Conservation (phyloP, 1,140 invertebrate species). For the Gyrodactylus bullatarudis region DNA sequence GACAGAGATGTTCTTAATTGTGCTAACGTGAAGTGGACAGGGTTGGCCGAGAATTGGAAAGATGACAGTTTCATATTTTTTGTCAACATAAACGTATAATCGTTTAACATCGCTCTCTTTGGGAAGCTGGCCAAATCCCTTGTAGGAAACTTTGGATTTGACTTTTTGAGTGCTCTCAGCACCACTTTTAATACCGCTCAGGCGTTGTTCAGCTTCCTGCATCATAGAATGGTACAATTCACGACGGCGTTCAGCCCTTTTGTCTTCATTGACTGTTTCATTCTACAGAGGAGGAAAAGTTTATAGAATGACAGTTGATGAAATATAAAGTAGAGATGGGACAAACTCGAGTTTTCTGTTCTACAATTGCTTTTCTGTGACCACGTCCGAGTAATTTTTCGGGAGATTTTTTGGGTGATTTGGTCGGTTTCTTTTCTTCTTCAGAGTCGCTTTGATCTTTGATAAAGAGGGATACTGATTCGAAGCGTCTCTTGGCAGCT, state of each 20-base stretch:
- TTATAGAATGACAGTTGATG: constrained; percentile 6
- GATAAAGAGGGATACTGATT: neutral
- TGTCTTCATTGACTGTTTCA: constrained; percentile 78
- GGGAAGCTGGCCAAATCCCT: constrained; percentile 57
- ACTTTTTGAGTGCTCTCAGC: constrained; percentile 30
- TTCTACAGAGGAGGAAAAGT: constrained; percentile 20
- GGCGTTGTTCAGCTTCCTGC: neutral
- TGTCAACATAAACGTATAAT: constrained; percentile 73
- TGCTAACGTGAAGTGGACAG: constrained; percentile 89
- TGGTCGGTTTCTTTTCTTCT: constrained; percentile 31
- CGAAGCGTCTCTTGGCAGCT: neutral
- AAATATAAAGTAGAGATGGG: neutral
- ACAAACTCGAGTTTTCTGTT: constrained; percentile 46
- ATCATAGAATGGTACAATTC: constrained; percentile 21
- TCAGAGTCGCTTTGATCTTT: constrained; percentile 25
- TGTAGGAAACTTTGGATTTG: constrained; percentile 42
- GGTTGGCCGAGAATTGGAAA: constrained; percentile 71
- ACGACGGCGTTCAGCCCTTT: constrained; percentile 42
- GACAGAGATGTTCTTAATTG: constrained; percentile 89
- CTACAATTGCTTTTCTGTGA: constrained; percentile 60
- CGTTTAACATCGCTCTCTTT: constrained; percentile 62
- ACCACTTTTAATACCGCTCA: constrained; percentile 37
- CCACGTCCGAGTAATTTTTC: constrained; percentile 39
- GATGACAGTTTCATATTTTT: constrained; percentile 84
- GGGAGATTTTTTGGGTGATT: constrained; percentile 28